A percentile compares a stretch with the other conserved stretches of the same genome.
Conservation (phyloP, 1,140 invertebrate species). For the Diachasmimorpha longicaudata region DNA sequence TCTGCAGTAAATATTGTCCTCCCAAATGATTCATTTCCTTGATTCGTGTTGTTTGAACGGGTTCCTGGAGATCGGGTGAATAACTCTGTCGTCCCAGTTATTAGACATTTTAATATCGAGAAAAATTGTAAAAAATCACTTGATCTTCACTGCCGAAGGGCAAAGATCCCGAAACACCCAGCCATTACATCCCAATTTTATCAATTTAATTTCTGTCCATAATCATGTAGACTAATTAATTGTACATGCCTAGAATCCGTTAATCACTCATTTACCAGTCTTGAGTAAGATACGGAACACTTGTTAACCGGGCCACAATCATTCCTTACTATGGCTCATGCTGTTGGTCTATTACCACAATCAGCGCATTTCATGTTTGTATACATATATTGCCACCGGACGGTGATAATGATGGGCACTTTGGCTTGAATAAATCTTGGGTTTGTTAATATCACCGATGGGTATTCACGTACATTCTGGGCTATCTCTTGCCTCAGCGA, state of each 20-base stretch:
- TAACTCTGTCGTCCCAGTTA: neutral
- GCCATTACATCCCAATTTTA: too few species aligned
- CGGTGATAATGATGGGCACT: neutral
- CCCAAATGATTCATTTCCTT: too few species aligned
- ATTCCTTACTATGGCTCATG: slow-evolving; percentile 2
- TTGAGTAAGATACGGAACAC: slow-evolving; percentile 52
- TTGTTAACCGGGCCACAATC: slow-evolving; percentile 56
- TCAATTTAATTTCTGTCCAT: too few species aligned
- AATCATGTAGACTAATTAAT: slow-evolving; percentile 45
- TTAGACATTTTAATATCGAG: too few species aligned
- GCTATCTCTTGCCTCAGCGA: neutral
- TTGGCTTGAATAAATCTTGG: neutral
- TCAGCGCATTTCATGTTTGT: slow-evolving; percentile 10
- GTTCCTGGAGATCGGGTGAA: neutral
- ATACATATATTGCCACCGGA: neutral
- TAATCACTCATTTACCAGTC: slow-evolving; percentile 29
- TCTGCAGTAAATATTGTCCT: too few species aligned
- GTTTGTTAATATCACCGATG: neutral
- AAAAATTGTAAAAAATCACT: too few species aligned
- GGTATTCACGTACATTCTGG: neutral
- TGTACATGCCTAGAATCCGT: slow-evolving; percentile 30
- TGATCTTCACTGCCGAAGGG: too few species aligned
- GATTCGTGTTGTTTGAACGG: too few species aligned
- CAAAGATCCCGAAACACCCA: too few species aligned
- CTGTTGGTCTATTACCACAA: slow-evolving; percentile 12